Conservation (phyloP, 1,140 invertebrate genomes). For the Conus ventricosus region DNA sequence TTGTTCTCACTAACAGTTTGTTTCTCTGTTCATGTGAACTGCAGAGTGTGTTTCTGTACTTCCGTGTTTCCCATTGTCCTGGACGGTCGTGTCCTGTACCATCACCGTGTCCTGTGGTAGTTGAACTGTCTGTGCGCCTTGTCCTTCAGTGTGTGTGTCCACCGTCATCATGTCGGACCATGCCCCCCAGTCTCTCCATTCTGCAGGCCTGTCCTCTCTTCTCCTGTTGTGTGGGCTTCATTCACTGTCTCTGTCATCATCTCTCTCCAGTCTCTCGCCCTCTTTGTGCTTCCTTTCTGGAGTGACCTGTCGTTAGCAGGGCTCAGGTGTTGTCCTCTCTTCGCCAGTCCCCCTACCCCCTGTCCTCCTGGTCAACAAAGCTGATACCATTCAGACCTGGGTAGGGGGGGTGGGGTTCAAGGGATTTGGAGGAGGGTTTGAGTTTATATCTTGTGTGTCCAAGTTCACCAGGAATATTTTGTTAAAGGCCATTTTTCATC, state of each 20-base stretch:
- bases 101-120: neutral
- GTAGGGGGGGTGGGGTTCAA: no score
- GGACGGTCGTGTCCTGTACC: neutral
- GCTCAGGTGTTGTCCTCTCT: neutral
- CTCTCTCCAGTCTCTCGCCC: neutral
- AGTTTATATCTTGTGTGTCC: no score
- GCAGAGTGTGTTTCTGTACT: neutral
- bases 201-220: no score
- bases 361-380: neutral
- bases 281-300: neutral
- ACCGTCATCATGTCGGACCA: no score
- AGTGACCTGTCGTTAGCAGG: neutral
- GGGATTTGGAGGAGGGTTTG: no score
- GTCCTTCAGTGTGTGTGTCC: neutral
- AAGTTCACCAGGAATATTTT: no score
- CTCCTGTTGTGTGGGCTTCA: neutral
- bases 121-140: neutral
- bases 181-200: neutral
- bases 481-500: no score
- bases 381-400: neutral
- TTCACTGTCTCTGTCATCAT: neutral
- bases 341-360: neutral
- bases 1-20: no score
- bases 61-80: neutral
- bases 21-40: neutral